Base-by-base conservation (phyloP, 2,888 invertebrate genomes). In the Chouioia cunea region DNA sequence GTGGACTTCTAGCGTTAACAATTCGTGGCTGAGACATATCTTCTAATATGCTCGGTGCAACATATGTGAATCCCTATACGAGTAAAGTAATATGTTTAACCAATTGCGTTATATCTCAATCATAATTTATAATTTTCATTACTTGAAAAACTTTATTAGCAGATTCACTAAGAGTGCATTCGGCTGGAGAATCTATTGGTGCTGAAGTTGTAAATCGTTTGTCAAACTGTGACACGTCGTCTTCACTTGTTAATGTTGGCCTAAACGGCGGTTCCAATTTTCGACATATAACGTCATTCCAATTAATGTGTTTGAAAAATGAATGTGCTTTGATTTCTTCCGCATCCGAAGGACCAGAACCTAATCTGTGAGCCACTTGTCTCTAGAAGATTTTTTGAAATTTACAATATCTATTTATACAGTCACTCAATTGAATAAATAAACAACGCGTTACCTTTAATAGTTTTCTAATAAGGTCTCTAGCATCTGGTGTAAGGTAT, bases 221-320 rank as follows among this genome's bases (percentile, higher is more conserved):
- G 86, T 99, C 99, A 87, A 99, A 99, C 85, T 98, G 97, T 66
- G 97, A 97, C 15, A 97, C 97, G 86, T 99, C 99, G 83, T 98
- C 98, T 84, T 97, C 97, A 84, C 89, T 88, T 85, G 95, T 92
- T 88, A 99, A 88, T 81, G 92, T 90, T 66, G 99, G 99, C 87
- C 95, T 97, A 83, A 97, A 97, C 43, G 99, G 99, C 54, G 99
- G 97, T 82, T 97, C 96, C 70, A 96, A 88, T 86, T 93, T 92
- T 80, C 96, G 90, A 22, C 91, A 91, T 75, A 96, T 89, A 1
- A 99, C 96, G 79, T 97, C 97, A 74, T 93, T 92, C 99, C 99
- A 99, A 84, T 93, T 93, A 74, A 97, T 93, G 84, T 94, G 92
- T 83, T 94, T 94, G 87, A 99, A 99, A 88, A 99, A 99, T 65